Conservation (phyloP, 2,888 invertebrate species). For the Hoplodrina blanda region DNA sequence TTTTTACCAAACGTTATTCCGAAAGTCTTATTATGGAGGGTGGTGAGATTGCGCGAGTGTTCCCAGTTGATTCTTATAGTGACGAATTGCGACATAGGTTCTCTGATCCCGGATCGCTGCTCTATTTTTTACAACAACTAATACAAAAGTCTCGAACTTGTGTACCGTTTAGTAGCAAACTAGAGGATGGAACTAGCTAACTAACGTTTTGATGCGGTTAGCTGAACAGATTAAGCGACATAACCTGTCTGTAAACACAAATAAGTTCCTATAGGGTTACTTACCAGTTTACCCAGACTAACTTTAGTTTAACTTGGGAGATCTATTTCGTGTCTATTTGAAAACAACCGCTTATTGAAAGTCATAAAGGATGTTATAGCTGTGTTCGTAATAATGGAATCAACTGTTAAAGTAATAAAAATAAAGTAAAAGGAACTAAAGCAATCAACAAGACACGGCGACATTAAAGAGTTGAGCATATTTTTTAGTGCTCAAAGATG, state of each 20-base stretch:
- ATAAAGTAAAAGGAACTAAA: slow-evolving; percentile 68
- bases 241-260: slow-evolving; percentile 57
- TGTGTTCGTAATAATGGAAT: slow-evolving; percentile 65
- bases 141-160: slow-evolving; percentile 38
- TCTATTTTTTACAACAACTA: slow-evolving; percentile 55
- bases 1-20: slow-evolving; percentile 56
- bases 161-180: slow-evolving; percentile 48
- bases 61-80: slow-evolving; percentile 54
- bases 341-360: slow-evolving; percentile 56
- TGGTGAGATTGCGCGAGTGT: slow-evolving; percentile 37
- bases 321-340: slow-evolving; percentile 61
- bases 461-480: slow-evolving; percentile 74
- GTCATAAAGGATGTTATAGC: slow-evolving; percentile 38
- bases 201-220: slow-evolving; percentile 63
- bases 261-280: slow-evolving; percentile 59
- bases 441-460: slow-evolving; percentile 68
- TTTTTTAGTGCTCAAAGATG: slow-evolving; percentile 72
- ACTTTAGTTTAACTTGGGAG: slow-evolving; percentile 51
- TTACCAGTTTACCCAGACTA: slow-evolving; percentile 53
- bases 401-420: slow-evolving; percentile 67
- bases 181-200: slow-evolving; percentile 54
- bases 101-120: slow-evolving; percentile 15
- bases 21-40: slow-evolving; percentile 51
- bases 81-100: slow-evolving; percentile 56
- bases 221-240: slow-evolving; percentile 57